A percentile compares a stretch with the other conserved stretches of the same genome.
phyloP scores from a whole-genome alignment of 2,797 vertebrate genomes.

The Falco berigora region DNA sequence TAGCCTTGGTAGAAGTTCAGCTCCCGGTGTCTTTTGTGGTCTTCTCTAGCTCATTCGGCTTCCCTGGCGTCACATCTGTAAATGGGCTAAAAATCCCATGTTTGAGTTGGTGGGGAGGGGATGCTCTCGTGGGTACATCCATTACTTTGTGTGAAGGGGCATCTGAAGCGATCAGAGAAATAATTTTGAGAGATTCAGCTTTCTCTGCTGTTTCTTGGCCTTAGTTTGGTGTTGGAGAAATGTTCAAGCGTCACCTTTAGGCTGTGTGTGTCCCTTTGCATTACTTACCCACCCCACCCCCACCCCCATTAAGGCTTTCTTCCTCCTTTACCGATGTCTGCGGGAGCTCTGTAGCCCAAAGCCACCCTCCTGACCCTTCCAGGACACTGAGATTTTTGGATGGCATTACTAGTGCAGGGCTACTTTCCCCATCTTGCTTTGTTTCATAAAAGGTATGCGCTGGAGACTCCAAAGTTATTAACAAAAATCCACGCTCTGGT shows the following conservation, averaged over 20 bases:
- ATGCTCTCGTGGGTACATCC: too few relatives aligned
- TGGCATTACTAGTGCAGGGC: neutral
- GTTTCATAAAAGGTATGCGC: neutral
- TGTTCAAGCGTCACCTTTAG: neutral
- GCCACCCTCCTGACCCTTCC: neutral
- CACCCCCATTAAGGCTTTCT: neutral
- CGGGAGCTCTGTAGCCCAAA: neutral
- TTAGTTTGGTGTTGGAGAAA: neutral
- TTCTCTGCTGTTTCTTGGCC: neutral
- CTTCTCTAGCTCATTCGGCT: neutral
- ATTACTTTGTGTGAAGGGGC: fast-evolving
- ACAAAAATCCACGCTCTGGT: neutral
- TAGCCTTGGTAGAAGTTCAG: neutral
- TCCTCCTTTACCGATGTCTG: neutral
- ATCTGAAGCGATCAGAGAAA: neutral
- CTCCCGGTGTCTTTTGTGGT: neutral
- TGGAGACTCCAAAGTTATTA: neutral
- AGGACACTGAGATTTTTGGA: neutral
- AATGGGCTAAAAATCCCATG: neutral
- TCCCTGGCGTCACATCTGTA: neutral
- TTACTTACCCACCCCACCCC: neutral
- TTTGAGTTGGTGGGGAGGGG: neutral
- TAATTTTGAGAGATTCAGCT: neutral
- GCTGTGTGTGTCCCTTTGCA: neutral
- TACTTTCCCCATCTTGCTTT: neutral